These are phyloP conservation scores for Homarus gammarus DNA, from an alignment of 2,888 invertebrate species.

Conservation along the genomic window DNA sequence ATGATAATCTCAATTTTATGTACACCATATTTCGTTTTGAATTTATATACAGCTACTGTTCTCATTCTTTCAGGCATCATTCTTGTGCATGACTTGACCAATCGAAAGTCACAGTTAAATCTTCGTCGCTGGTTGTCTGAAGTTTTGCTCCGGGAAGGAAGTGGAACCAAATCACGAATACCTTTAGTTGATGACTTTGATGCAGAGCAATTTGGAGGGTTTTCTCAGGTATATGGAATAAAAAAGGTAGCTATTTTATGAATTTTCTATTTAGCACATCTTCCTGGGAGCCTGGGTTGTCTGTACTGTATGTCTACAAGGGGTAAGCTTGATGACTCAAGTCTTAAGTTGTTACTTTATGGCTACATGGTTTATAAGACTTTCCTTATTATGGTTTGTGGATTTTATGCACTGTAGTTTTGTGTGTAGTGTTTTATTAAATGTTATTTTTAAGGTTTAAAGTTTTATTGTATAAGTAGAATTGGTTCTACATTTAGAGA, in stretches of 20 bases:
- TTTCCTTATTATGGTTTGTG: neutral
- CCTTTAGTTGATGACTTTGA: conserved; percentile 86
- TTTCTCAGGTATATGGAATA: conserved; percentile 83
- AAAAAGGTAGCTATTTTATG: conserved; percentile 72
- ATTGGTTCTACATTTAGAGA: too few relatives aligned
- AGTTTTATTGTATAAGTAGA: too few relatives aligned
- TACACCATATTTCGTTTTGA: too few relatives aligned
- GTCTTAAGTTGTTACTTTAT: neutral
- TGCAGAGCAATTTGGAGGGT: conserved; percentile 91
- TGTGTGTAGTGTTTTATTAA: too few relatives aligned
- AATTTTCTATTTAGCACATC: conserved; percentile 22
- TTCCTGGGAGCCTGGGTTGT: conserved; percentile 5
- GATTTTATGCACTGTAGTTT: neutral
- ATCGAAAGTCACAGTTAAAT: conserved; percentile 96
- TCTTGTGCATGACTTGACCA: conserved; percentile 97
- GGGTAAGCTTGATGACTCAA: conserved; percentile 3
- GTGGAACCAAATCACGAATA: conserved; percentile 68
- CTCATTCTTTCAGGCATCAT: conserved; percentile 85
- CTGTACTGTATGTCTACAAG: conserved; percentile 9
- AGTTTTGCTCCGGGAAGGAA: conserved; percentile 86
- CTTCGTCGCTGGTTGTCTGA: conserved; percentile 95
- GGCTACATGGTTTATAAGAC: neutral
- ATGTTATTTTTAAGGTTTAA: too few relatives aligned
- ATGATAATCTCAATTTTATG: too few relatives aligned
- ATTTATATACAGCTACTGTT: neutral